phyloP scores from a whole-genome alignment of 1,140 invertebrate genomes.

The Papilio dardanus region DNA sequence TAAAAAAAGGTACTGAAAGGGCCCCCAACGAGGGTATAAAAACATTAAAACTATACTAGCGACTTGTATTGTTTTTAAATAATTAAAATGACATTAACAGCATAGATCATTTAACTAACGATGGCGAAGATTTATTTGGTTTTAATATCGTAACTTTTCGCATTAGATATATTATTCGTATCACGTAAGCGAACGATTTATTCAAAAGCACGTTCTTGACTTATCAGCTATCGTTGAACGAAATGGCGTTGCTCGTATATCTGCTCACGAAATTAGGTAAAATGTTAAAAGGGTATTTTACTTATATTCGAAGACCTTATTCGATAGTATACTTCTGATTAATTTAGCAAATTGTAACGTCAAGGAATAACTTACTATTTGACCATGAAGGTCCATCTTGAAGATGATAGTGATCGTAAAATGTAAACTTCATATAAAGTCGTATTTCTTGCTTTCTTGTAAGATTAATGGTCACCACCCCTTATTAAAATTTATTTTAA shows the following conservation, averaged over 20 bases:
- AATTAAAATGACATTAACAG: background rate
- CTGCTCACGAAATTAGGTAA: slow-evolving; percentile 37
- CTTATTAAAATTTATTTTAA: too few relatives aligned
- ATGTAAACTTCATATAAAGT: too few relatives aligned
- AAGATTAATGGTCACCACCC: too few relatives aligned
- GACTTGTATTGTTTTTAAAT: background rate
- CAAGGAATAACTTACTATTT: background rate
- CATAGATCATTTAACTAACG: slow-evolving; percentile 24
- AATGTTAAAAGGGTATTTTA: slow-evolving; percentile 31
- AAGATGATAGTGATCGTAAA: too few relatives aligned
- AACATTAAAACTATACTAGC: too few relatives aligned
- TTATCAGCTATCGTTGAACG: slow-evolving; percentile 36
- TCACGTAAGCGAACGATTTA: slow-evolving; percentile 37
- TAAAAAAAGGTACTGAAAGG: too few relatives aligned
- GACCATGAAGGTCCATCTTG: too few relatives aligned
- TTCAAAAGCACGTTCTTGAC: slow-evolving; percentile 39
- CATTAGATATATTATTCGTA: slow-evolving; percentile 33
- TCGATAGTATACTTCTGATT: background rate
- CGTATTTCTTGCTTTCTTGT: too few relatives aligned
- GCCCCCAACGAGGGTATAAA: too few relatives aligned
- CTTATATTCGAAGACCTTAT: slow-evolving; percentile 21
- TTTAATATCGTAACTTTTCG: slow-evolving; percentile 24
- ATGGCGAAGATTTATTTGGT: slow-evolving; percentile 9
- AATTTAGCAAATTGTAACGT: background rate
- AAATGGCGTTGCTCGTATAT: slow-evolving; percentile 34